A percentile compares a stretch with the other conserved stretches of the same genome.
Conservation (phyloP, 2,888 invertebrate species). For the Mongoloraphidia duomilia region DNA sequence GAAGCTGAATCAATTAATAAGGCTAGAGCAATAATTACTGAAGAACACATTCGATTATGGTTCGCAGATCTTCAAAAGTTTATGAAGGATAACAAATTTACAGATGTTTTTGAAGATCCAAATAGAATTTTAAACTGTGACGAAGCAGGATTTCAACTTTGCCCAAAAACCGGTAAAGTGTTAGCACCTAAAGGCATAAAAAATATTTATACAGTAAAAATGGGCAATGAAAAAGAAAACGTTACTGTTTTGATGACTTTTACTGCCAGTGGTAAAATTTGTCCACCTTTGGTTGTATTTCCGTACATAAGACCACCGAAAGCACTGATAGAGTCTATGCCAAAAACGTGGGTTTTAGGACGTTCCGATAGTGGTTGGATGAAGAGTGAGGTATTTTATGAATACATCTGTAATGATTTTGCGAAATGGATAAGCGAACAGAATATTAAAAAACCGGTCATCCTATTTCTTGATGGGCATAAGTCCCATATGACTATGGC, state of each 20-base stretch:
- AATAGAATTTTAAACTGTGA: conserved; percentile 19
- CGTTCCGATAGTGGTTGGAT: conserved; percentile 11
- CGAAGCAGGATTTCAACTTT: conserved; percentile 18
- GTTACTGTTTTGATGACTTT: conserved; percentile 18
- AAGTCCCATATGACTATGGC: conserved; percentile 10
- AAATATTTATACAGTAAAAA: conserved; percentile 16
- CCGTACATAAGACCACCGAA: conserved; percentile 14
- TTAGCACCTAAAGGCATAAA: conserved; percentile 17
- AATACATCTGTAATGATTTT: conserved; percentile 12
- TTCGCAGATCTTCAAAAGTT: conserved; percentile 17
- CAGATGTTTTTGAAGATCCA: conserved; percentile 16
- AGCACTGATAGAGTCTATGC: conserved; percentile 17
- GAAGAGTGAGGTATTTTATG: conserved; percentile 10
- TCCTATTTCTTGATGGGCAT: conserved; percentile 12
- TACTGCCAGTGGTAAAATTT: conserved; percentile 15
- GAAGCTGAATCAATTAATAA: conserved; percentile 15
- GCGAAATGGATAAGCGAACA: conserved; percentile 8
- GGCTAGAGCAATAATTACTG: conserved; percentile 17
- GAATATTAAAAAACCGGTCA: conserved; percentile 11
- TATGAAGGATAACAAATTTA: conserved; percentile 11
- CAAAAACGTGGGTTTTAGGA: conserved; percentile 9
- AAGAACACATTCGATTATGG: conserved; percentile 17
- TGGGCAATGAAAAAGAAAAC: conserved; percentile 17
- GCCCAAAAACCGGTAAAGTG: conserved; percentile 19
- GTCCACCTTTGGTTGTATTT: conserved; percentile 18